phyloP scores from a whole-genome alignment of 2,888 invertebrate species.

The Marronus borbonicus region DNA sequence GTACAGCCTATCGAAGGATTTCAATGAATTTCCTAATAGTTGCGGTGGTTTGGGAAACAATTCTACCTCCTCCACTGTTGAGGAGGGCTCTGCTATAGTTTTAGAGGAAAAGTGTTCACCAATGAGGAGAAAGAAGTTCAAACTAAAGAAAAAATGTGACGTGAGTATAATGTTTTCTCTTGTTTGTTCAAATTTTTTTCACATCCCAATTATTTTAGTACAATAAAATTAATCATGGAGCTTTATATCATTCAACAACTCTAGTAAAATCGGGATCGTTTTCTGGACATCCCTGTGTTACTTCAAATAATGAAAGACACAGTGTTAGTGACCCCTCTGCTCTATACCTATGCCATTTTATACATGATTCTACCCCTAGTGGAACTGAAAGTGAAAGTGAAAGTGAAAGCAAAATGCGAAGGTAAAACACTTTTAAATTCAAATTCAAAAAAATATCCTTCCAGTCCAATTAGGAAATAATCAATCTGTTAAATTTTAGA shows the following conservation, averaged over 20 bases:
- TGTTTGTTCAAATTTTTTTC: neutral
- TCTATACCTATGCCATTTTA: conserved; percentile 72
- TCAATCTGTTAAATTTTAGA: conserved; percentile 58
- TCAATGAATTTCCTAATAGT: conserved; percentile 58
- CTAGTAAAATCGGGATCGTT: conserved; percentile 84
- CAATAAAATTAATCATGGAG: conserved; percentile 75
- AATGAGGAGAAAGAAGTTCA: conserved; percentile 65
- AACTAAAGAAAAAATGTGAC: conserved; percentile 60
- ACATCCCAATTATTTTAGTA: conserved; percentile 62
- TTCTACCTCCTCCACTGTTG: conserved; percentile 74
- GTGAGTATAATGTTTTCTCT: conserved; percentile 42
- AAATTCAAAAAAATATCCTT: no score
- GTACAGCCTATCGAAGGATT: conserved; percentile 70
- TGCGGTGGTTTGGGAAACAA: conserved; percentile 66
- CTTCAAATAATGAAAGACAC: conserved; percentile 74
- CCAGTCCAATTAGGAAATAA: neutral
- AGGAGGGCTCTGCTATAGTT: conserved; percentile 71
- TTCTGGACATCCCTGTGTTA: conserved; percentile 75
- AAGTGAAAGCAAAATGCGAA: conserved; percentile 71
- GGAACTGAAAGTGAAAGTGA: conserved; percentile 83
- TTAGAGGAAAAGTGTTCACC: conserved; percentile 68
- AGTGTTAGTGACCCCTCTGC: conserved; percentile 79
- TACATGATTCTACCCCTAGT: conserved; percentile 76
- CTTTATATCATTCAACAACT: conserved; percentile 66
- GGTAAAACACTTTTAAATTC: conserved; percentile 57